phyloP scores from a whole-genome alignment of 2,797 vertebrate genomes.

The Eulemur coronatus region DNA sequence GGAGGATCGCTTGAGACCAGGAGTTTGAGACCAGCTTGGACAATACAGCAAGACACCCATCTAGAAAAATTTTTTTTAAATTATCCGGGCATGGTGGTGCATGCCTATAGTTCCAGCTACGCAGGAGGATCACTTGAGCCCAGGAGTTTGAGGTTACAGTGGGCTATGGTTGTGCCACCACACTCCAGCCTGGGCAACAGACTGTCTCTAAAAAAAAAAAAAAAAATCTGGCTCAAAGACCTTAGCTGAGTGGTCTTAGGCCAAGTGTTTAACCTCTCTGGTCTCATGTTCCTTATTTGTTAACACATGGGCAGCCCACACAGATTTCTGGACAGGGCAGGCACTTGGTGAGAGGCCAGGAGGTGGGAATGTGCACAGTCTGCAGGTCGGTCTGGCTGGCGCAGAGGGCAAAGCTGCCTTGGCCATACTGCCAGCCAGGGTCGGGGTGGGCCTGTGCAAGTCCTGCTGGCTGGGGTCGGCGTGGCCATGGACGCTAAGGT shows the following conservation, averaged over 20 bases:
- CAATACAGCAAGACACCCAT: too few relatives aligned
- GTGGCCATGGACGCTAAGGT: background rate
- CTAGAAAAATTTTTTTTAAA: too few relatives aligned
- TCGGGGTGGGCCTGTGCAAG: fast-evolving
- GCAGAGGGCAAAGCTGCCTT: background rate
- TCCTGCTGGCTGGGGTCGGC: too few relatives aligned
- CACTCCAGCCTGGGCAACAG: background rate
- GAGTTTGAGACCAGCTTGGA: too few relatives aligned
- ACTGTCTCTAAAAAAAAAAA: background rate
- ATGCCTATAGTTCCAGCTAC: too few relatives aligned
- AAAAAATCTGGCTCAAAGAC: background rate
- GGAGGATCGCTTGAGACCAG: too few relatives aligned
- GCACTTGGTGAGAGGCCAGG: background rate
- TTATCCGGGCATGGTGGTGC: too few relatives aligned
- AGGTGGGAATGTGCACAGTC: background rate
- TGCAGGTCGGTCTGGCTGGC: background rate
- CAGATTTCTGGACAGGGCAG: background rate
- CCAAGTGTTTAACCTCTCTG: background rate
- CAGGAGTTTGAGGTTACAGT: background rate
- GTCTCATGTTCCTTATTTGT: background rate
- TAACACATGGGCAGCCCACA: background rate
- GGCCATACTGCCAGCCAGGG: background rate
- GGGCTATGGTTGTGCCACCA: background rate
- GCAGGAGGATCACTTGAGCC: background rate
- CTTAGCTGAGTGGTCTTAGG: background rate